phyloP scores from a whole-genome alignment of 2,888 invertebrate genomes.

The Nesidiocoris tenuis region DNA sequence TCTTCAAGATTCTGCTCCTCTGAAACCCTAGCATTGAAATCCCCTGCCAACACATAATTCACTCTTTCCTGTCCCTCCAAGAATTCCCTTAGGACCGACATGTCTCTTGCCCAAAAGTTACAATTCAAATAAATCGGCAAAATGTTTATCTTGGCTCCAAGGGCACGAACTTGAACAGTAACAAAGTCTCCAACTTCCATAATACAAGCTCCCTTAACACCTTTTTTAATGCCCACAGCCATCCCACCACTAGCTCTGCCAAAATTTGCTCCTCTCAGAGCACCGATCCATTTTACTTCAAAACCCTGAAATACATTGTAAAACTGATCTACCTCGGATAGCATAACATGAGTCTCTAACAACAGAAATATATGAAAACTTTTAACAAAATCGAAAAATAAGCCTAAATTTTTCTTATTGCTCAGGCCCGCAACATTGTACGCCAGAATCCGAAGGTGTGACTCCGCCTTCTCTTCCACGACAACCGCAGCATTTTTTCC shows the following conservation, averaged over 20 bases:
- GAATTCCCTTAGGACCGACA: neutral
- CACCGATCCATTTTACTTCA: slow-evolving; percentile 6
- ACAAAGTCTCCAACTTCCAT: slow-evolving; percentile 6
- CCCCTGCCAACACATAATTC: slow-evolving; percentile 5
- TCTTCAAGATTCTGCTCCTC: slow-evolving; percentile 2
- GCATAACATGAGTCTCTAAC: slow-evolving; percentile 9
- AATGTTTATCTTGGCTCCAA: too few relatives aligned
- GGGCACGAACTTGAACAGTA: neutral
- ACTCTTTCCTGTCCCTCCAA: neutral
- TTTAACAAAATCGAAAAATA: slow-evolving; percentile 16
- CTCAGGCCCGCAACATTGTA: slow-evolving; percentile 9
- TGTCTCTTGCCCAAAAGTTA: slow-evolving; percentile 9
- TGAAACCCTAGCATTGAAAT: slow-evolving; percentile 13
- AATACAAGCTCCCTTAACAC: neutral
- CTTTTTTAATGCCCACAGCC: slow-evolving; percentile 7
- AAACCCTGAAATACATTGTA: neutral
- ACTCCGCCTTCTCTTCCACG: neutral
- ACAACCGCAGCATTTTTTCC: too few relatives aligned
- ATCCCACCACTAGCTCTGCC: slow-evolving; percentile 23
- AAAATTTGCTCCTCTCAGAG: neutral
- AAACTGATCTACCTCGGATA: neutral
- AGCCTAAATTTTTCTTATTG: neutral
- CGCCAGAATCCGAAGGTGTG: neutral
- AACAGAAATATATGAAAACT: slow-evolving; percentile 16
- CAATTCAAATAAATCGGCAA: slow-evolving; percentile 7